Percentiles rank a stretch among this genome's conserved stretches.
These are phyloP conservation scores for Zaprionus davidi DNA, from an alignment of 1,140 invertebrate species.

Conservation along the genomic window DNA sequence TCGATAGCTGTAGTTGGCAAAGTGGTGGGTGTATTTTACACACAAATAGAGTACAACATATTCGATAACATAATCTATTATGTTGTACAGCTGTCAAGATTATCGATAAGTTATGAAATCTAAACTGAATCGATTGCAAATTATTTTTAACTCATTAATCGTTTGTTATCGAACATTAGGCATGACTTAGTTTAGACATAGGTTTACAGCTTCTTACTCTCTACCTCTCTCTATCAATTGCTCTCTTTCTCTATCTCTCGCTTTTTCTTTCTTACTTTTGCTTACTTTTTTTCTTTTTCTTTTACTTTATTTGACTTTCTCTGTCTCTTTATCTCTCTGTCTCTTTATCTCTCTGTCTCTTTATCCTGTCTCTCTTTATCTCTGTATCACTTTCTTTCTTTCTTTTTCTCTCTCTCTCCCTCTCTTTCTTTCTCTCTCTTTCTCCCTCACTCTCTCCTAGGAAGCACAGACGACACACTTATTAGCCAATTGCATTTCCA, in stretches of 20 bases:
- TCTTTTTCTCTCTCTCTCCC: neutral
- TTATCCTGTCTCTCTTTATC: too few relatives aligned
- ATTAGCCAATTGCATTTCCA: conserved; percentile 49
- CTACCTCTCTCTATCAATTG: neutral
- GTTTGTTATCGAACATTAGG: neutral
- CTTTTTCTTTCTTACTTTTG: neutral
- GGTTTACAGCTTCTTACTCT: neutral
- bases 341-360: too few relatives aligned
- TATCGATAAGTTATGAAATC: too few relatives aligned
- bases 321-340: too few relatives aligned
- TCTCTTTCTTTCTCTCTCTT: neutral
- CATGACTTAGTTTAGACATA: neutral
- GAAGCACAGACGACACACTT: conserved; percentile 15
- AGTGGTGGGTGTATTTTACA: too few relatives aligned
- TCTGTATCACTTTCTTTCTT: neutral
- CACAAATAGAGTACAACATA: too few relatives aligned
- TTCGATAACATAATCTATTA: too few relatives aligned
- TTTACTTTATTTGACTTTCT: too few relatives aligned
- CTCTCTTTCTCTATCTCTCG: too few relatives aligned
- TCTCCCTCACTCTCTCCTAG: neutral
- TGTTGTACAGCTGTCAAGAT: too few relatives aligned
- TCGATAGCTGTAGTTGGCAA: neutral
- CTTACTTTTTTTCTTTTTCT: too few relatives aligned
- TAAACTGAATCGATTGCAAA: too few relatives aligned
- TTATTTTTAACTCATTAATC: neutral